phyloP scores from a whole-genome alignment of 2,888 invertebrate genomes.

The Cosmopolites sordidus region DNA sequence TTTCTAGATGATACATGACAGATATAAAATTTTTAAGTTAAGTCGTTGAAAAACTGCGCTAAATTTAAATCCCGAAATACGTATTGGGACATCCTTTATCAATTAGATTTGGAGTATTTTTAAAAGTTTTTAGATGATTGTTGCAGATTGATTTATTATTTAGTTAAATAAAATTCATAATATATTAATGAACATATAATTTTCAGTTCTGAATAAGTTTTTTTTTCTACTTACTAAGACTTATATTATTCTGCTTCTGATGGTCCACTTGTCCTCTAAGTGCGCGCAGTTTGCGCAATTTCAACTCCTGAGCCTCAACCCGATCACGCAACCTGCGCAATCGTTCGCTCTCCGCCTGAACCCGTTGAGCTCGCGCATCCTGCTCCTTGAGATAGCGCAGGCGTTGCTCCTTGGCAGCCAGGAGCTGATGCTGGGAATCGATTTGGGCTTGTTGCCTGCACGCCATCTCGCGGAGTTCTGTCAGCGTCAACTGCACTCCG shows the following conservation, averaged over 20 bases:
- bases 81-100: too few species aligned
- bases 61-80: too few species aligned
- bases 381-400: slow-evolving; percentile 92
- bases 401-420: slow-evolving; percentile 89
- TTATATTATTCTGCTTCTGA: slow-evolving; percentile 86
- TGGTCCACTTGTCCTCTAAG: slow-evolving; percentile 91
- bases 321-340: slow-evolving; percentile 82
- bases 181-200: too few species aligned
- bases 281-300: slow-evolving; percentile 85
- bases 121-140: too few species aligned
- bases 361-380: slow-evolving; percentile 72
- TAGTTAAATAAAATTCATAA: too few species aligned
- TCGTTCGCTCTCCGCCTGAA: slow-evolving; percentile 84
- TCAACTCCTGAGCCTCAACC: slow-evolving; percentile 92
- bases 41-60: too few species aligned
- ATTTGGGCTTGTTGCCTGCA: slow-evolving; percentile 96
- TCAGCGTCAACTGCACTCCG: slow-evolving; percentile 86
- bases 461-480: slow-evolving; percentile 97
- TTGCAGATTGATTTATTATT: too few species aligned
- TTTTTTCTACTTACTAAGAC: slow-evolving; percentile 78
- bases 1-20: too few species aligned
- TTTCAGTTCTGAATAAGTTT: too few species aligned
- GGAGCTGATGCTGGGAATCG: slow-evolving; percentile 88
- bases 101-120: too few species aligned
- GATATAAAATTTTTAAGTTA: too few species aligned